Conservation (phyloP, 2,113 vertebrate species). For the Microtus richardsoni region DNA sequence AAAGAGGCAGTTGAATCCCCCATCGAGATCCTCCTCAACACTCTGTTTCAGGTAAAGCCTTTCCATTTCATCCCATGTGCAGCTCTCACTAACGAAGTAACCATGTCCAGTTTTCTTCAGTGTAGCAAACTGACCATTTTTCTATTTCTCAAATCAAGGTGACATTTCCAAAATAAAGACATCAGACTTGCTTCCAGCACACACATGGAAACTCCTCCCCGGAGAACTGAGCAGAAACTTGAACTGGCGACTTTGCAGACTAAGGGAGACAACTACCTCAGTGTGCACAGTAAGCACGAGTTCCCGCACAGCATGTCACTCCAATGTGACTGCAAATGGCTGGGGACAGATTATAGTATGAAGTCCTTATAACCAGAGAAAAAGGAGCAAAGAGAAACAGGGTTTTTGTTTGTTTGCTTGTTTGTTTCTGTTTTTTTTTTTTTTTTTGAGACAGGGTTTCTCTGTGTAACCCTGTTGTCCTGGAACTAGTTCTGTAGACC, state of each 20-base stretch:
- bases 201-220: neutral
- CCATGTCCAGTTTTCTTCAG: neutral
- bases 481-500: neutral
- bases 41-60: neutral
- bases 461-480: neutral
- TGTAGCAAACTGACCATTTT: neutral
- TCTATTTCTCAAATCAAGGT: conserved; percentile 13
- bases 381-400: neutral
- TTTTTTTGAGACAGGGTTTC: neutral
- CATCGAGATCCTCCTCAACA: neutral
- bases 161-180: conserved; percentile 42
- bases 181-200: conserved; percentile 7
- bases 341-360: neutral
- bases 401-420: neutral
- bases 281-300: neutral
- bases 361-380: neutral
- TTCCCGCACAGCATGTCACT: neutral
- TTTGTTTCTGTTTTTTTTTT: too few relatives aligned
- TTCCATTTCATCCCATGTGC: neutral
- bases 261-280: neutral
- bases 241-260: neutral
- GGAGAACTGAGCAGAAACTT: neutral
- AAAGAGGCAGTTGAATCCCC: neutral
- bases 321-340: neutral
- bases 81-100: neutral